These are phyloP conservation scores for Drosophila arawakana DNA, from an alignment of 1,140 invertebrate genomes.

Conservation along the genomic window DNA sequence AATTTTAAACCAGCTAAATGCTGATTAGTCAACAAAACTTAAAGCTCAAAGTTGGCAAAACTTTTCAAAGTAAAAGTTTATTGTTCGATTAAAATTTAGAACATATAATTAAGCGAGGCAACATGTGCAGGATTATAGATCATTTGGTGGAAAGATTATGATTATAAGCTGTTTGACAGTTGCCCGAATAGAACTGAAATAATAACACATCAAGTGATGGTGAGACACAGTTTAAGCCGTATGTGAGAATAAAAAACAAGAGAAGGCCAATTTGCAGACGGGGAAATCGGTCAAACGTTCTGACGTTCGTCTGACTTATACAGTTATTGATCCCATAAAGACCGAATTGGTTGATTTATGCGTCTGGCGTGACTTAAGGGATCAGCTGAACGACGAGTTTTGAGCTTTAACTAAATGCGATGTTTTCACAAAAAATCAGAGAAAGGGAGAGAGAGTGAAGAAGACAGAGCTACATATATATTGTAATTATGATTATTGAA, in stretches of 20 bases:
- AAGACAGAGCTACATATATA: constrained; percentile 61
- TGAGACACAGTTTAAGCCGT: constrained; percentile 8
- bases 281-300: constrained; percentile 27
- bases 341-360: constrained; percentile 65
- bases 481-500: constrained; percentile 84
- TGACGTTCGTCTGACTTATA: constrained; percentile 35
- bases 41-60: too few species aligned
- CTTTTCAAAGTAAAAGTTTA: background rate
- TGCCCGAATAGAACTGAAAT: constrained; percentile 14
- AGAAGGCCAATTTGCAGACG: constrained; percentile 9
- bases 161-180: constrained; percentile 5
- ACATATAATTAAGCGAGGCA: background rate
- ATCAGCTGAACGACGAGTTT: constrained; percentile 52
- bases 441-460: constrained; percentile 5
- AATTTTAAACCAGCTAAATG: background rate
- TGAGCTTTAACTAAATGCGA: constrained; percentile 36
- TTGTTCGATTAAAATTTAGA: background rate
- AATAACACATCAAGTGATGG: constrained; percentile 10
- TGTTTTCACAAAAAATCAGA: constrained; percentile 33
- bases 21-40: background rate
- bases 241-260: background rate
- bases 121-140: constrained; percentile 7
- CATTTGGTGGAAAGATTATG: background rate
- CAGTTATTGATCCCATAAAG: constrained; percentile 73
- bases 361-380: constrained; percentile 70